Evolutionary conservation across 2,113 vertebrate genomes (phyloP).

Genomic region (Argyrosomus japonicus): DNA sequence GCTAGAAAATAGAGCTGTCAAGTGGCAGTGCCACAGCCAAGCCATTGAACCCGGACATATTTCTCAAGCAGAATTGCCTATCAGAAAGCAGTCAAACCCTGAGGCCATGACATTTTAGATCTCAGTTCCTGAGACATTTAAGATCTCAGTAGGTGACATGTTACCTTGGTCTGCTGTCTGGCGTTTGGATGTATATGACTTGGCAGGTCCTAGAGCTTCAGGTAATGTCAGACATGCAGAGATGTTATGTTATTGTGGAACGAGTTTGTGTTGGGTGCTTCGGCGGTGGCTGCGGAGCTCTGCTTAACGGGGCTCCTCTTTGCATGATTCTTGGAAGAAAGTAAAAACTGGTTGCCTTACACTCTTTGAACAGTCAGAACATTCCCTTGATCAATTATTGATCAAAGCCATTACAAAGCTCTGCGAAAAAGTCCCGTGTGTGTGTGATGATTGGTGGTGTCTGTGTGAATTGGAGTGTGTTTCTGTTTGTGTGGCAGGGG

Average conservation of each 20-base stretch:
- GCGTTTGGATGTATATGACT: slow-evolving; percentile 51
- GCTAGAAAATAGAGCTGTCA: slow-evolving; percentile 71
- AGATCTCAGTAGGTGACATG: slow-evolving; percentile 60
- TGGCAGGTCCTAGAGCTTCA: slow-evolving; percentile 57
- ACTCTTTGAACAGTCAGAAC: slow-evolving; percentile 67
- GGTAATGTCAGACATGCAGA: slow-evolving; percentile 54
- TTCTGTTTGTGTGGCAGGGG: slow-evolving; percentile 21
- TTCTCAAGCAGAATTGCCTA: slow-evolving; percentile 53
- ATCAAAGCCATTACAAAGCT: slow-evolving; percentile 79
- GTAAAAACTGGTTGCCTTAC: slow-evolving; percentile 50
- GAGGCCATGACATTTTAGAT: slow-evolving; percentile 75
- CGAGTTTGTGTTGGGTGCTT: slow-evolving; percentile 7
- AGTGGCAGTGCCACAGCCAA: slow-evolving; percentile 57
- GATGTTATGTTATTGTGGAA: slow-evolving; percentile 17
- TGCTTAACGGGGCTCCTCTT: slow-evolving; percentile 8
- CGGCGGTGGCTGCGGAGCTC: not conserved
- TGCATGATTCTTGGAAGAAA: slow-evolving; percentile 31
- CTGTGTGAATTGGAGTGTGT: slow-evolving; percentile 19
- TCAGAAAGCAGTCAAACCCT: slow-evolving; percentile 66
- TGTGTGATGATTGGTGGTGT: slow-evolving; percentile 45
- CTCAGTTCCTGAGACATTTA: slow-evolving; percentile 72
- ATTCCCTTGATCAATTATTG: slow-evolving; percentile 78
- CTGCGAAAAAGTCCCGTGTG: slow-evolving; percentile 46
- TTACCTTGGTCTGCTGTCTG: slow-evolving; percentile 58
- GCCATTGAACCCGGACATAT: slow-evolving; percentile 65